Evolutionary conservation across 1,140 invertebrate genomes (phyloP).

Genomic region (Lasioglossum baleicum): DNA sequence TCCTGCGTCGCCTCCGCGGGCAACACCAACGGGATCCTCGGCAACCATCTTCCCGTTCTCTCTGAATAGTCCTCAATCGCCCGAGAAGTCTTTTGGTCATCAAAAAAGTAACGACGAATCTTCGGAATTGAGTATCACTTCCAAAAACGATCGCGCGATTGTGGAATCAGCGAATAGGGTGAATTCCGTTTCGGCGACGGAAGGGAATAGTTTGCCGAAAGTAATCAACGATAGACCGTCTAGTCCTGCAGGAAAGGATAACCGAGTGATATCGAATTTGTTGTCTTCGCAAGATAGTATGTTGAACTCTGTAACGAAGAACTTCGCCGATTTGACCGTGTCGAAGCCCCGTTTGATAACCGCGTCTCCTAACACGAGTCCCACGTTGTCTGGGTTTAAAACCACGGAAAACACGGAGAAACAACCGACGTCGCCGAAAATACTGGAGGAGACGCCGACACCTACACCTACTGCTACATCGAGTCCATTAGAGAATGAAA

Average conservation of each 20-base stretch:
- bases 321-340: constrained; percentile 64
- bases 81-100: constrained; percentile 75
- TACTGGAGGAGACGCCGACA: constrained; percentile 73
- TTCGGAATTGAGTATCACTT: constrained; percentile 30
- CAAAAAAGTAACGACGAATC: constrained; percentile 53
- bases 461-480: constrained; percentile 72
- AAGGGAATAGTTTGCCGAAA: constrained; percentile 33
- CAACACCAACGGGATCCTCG: constrained; percentile 80
- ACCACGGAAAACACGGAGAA: constrained; percentile 61
- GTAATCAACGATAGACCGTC: constrained; percentile 65
- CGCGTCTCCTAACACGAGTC: constrained; percentile 69
- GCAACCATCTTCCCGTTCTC: constrained; percentile 83
- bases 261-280: constrained; percentile 34
- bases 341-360: constrained; percentile 69
- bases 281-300: constrained; percentile 39
- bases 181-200: constrained; percentile 39
- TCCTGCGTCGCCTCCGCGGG: constrained; percentile 77
- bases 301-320: constrained; percentile 64
- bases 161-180: constrained; percentile 64
- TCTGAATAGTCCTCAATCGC: constrained; percentile 82
- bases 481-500: constrained; percentile 71
- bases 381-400: constrained; percentile 72
- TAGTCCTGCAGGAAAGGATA: constrained; percentile 55
- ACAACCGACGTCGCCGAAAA: constrained; percentile 69
- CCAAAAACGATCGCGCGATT: constrained; percentile 70